Base-by-base conservation (phyloP, 2,888 invertebrate genomes). In the Ormia ochracea region DNA sequence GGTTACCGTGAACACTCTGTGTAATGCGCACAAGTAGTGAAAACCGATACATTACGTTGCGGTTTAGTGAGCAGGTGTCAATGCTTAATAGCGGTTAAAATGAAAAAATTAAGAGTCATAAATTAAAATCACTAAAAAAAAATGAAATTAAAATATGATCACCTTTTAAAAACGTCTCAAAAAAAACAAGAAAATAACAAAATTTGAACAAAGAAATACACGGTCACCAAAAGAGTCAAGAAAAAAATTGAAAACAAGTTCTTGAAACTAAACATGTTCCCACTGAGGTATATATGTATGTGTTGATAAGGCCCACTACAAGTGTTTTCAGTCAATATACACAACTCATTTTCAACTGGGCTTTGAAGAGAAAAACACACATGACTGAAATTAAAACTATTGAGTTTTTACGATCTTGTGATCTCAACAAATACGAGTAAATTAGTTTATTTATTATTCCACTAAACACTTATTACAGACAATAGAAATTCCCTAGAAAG, bases 41-140 rank as follows among this genome's bases (percentile, higher is more conserved):
- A 76, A 72, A 76, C 43, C 76, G 80, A 77, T 65, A 76, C 76
- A 63, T 76, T 63, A 72, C 56, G 72, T 14, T 80, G 80, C 68
- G 80, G 80, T 80, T 76, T 54, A 54, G 54, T 66, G 38, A 76
- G 80, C 80, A 80, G 80, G 80, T 80, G 80, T 76, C 80, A 76
- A 52, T 80, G 52, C 63, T 76, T 73, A 80, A 76, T 80, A 72
- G 68, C 76, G 80, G 76, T 80, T 76, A 63, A 68, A 76, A 66
- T 6, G n/a, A n/a, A 66, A 48, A 61, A 61, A 21, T 23, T 43
- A 43, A 72, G 63, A 68, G 50, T 54, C 80, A 80, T 80, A 80
- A 76, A 80, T 80, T 80, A 80, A 68, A 23, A 80, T 59, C 68
- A 52, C 43, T 58, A 63, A 68, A 36, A 28, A 50, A 4, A 14